Base-by-base conservation (phyloP, 1,140 invertebrate species). In the Drosophila kohkoa region DNA sequence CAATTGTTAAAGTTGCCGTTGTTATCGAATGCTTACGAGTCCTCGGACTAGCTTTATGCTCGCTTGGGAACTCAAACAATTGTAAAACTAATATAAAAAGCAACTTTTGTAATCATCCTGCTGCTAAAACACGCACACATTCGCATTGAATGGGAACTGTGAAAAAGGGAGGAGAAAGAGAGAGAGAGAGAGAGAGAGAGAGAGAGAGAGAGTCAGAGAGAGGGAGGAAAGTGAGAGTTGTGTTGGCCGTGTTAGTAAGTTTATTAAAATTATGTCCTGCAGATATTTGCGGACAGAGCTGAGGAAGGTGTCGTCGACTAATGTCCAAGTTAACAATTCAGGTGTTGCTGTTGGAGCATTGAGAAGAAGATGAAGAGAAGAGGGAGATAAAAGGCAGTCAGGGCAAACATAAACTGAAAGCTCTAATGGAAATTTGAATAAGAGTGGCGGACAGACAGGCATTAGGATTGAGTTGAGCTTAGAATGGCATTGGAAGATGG, bases 181-280 rank as follows among this genome's bases (percentile, higher is more conserved):
- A 32, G 35, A 8, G 10, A 8, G 8, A 11, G 7, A 4, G 35
- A 11, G 5, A 32, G 30, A 7, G 1, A 32, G 6, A 32, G 35
- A 8, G 10, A 8, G 8, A 11, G 7, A 4, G 35, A 11, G 8
- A 25, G 20, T n/a, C 0, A 45, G 43, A 45, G 13, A 28, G 1
- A 35, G 5, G 3, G 28, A 2, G 51, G 25, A 54, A 7, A 15
- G 3, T 25, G 38, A 30, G 25, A 45, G 38, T 13, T 49, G 13
- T 66, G 78, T 74, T 75, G 20, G 43, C 51, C 74, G 70, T 79
- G 75, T 51, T 46, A 52, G 62, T 76, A 83, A 81, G 85, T 89
- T 82, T 89, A 88, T 89, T 89, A 79, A 81, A 88, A 88, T 89
- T 20, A 85, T 89, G 85, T 88, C 83, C 85, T 75, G 83, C 71